phyloP scores from a whole-genome alignment of 2,888 invertebrate genomes.

The Ceratothoa steindachneri region DNA sequence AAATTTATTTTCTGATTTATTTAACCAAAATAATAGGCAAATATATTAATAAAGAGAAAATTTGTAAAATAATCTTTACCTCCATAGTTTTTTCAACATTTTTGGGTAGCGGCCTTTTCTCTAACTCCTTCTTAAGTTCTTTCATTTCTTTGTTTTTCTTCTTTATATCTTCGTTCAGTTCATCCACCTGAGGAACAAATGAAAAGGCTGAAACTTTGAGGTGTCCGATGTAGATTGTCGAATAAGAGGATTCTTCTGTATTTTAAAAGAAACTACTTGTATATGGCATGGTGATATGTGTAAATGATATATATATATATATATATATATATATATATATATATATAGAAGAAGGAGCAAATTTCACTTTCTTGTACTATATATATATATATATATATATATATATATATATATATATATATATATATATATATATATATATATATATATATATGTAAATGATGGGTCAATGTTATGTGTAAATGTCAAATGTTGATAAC shows the following conservation, averaged over 20 bases:
- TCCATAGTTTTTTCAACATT: conserved; percentile 45
- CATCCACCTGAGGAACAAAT: conserved; percentile 32
- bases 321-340: too few relatives aligned
- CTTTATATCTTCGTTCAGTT: conserved; percentile 42
- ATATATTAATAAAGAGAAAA: too few relatives aligned
- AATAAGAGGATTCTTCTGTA: too few relatives aligned
- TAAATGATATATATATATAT: too few relatives aligned
- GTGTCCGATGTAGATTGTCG: neutral
- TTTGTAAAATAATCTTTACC: too few relatives aligned
- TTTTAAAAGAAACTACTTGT: too few relatives aligned
- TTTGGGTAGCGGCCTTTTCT: conserved; percentile 38
- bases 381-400: neutral
- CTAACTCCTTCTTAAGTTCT: conserved; percentile 45
- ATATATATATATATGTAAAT: neutral
- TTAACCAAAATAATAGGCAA: too few relatives aligned
- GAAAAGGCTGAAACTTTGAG: neutral
- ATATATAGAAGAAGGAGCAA: too few relatives aligned
- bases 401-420: neutral
- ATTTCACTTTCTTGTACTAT: too few relatives aligned
- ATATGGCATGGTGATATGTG: too few relatives aligned
- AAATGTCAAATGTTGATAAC: neutral
- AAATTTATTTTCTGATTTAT: too few relatives aligned
- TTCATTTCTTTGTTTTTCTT: conserved; percentile 42
- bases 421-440: neutral
- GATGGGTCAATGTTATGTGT: neutral